Evolutionary conservation across 2,113 vertebrate species (phyloP), one percentile per base, ranked within the genome.

Genomic region (Paraplagusia blochii): DNA sequence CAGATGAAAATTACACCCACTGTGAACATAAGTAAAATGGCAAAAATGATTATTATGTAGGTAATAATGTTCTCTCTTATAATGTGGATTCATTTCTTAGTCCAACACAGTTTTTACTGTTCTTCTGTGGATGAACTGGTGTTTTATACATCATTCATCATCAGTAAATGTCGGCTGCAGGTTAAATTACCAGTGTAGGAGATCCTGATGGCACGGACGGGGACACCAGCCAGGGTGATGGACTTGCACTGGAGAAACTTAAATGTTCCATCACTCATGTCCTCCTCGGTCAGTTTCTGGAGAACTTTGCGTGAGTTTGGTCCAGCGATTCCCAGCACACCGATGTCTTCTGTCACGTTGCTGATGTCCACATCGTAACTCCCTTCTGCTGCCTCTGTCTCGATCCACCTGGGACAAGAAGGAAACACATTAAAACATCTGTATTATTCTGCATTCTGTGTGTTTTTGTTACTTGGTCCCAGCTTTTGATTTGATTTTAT

Each of bases 241-340:
- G 69, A 50, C 69, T 89, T 96, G 68, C 92, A 94, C 48, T 94
- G 94, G 11, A 99, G 93, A 80, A 99, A 99, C 45, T 91, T 94
- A 82, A 98, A 98, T 4, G 77, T 86, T 1, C 44, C 51, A 0
- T 97, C 90, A n/a, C 91, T 93, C 67, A 99, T 73, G 68, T 98
- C 93, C 60, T 92, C 93, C 0, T 87, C 66, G 1, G 95, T 97
- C 81, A 98, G 66, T 53, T 94, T 98, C 85, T 98, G 95, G 9
- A 99, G 93, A 70, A 98, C 94, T 13, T 84, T 86, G 50, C 95
- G 91, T 2, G 96, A 85, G 29, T 74, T 89, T 0, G 97, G 97
- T 45, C 96, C 97, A 0, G 95, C 94, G 2, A 99, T 46, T 11
- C 95, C 93, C 29, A 99, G 81, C 52, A 98, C 96, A 2, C 96